phyloP scores from a whole-genome alignment of 2,888 invertebrate species.

The Calliphora vomitoria region DNA sequence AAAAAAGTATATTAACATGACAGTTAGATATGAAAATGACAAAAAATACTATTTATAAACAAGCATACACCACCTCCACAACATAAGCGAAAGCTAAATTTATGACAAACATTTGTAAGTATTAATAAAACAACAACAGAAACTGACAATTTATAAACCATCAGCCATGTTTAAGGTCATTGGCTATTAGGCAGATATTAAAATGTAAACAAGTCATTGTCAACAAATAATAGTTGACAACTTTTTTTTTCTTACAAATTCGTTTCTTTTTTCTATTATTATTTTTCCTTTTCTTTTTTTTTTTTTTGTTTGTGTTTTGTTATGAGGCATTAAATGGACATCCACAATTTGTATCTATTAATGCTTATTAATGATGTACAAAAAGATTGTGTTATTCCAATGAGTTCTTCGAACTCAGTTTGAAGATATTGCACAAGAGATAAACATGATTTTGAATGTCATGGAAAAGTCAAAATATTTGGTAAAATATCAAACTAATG shows the following conservation, averaged over 20 bases:
- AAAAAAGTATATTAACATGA: conserved; percentile 43
- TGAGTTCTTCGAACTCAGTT: background rate
- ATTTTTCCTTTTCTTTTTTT: background rate
- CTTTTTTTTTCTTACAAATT: conserved; percentile 10
- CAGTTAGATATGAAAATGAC: conserved; percentile 14
- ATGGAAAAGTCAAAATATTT: conserved; percentile 6
- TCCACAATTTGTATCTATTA: conserved; percentile 20
- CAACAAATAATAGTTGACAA: conserved; percentile 15
- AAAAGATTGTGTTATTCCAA: background rate
- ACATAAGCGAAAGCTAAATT: conserved; percentile 23
- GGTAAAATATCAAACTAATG: background rate
- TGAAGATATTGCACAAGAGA: background rate
- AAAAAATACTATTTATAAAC: conserved; percentile 8
- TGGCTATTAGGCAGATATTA: conserved; percentile 55
- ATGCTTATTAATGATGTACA: conserved; percentile 43
- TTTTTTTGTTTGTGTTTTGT: background rate
- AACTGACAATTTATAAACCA: conserved; percentile 54
- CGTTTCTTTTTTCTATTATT: background rate
- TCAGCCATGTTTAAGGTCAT: conserved; percentile 48
- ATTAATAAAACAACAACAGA: conserved; percentile 50
- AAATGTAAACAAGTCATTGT: conserved; percentile 43
- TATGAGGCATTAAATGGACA: conserved; percentile 37
- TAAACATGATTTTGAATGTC: conserved; percentile 4
- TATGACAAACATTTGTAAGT: conserved; percentile 61
- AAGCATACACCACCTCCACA: conserved; percentile 1